Base-by-base conservation (phyloP, 2,113 vertebrate genomes). In the Tyrannus savana region DNA sequence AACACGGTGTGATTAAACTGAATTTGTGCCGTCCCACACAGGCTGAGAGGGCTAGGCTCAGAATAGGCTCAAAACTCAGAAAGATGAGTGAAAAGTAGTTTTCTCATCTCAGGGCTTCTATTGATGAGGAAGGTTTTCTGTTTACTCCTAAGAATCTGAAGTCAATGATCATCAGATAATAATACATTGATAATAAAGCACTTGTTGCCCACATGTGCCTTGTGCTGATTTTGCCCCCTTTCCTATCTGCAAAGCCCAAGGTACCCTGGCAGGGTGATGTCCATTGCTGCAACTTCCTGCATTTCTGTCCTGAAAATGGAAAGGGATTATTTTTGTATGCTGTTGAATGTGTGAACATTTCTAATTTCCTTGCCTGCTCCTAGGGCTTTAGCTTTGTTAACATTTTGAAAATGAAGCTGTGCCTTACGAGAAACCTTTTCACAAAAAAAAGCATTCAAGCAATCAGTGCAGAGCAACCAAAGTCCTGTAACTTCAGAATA, bases 161-260 rank as follows among this genome's bases (percentile, higher is more conserved):
- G 68, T 69, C 49, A 72, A 67, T 91, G 78, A 71, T 82, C 22
- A 49, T 52, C 63, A 90, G 84, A 83, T 42, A 89, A 69, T 89
- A 96, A 63, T 60, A 90, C 41, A 56, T n/a, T 94, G 75, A 93
- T 93, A 97, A 96, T 84, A 88, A 96, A 95, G 78, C 80, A 93
- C 67, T 96, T 67, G 56, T 90, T 62, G 13, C 33, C 42, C 4
- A 4, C 18, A 2, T 19, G 59, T 52, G 41, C 18, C 13, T 52
- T 74, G 58, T 39, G 66, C 90, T 75, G 58, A 23, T 83, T 93
- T 95, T 75, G 12, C 30, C 86, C 75, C 49, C 35, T 92, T 86
- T 93, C n/a, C 33, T 42, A 12, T 47, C 31, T 49, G 21, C 53
- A 83, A 72, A 82, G 41, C 60, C 31, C 47, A 4, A 1, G 41